Evolutionary conservation across 2,888 invertebrate genomes (phyloP).

Genomic region (Pristionchus mayeri): DNA sequence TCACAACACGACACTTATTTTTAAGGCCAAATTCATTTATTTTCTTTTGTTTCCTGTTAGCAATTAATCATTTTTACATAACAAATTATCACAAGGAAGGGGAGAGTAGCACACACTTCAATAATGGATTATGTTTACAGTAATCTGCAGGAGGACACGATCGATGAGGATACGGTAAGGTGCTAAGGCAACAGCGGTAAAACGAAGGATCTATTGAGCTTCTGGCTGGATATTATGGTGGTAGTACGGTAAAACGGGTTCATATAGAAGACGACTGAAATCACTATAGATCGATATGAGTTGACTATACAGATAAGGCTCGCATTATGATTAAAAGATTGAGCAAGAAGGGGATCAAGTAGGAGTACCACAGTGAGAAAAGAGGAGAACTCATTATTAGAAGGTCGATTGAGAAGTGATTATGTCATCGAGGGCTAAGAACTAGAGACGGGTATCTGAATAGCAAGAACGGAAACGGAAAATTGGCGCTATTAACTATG

Average conservation of each 20-base stretch:
- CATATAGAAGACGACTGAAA: not conserved
- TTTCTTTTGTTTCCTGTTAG: slow-evolving; percentile 18
- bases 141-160: slow-evolving; percentile 24
- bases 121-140: slow-evolving; percentile 19
- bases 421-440: slow-evolving; percentile 26
- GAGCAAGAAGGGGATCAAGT: slow-evolving; percentile 18
- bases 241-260: slow-evolving; percentile 38
- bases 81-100: slow-evolving; percentile 32
- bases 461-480: not conserved
- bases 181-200: slow-evolving; percentile 18
- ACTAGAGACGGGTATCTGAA: slow-evolving; percentile 29
- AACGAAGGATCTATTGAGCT: slow-evolving; percentile 13
- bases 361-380: slow-evolving; percentile 12
- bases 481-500: not conserved
- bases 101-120: not conserved
- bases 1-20: slow-evolving; percentile 2
- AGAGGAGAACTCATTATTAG: slow-evolving; percentile 21
- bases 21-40: not conserved
- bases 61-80: slow-evolving; percentile 8
- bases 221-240: not conserved
- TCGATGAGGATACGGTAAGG: slow-evolving; percentile 5
- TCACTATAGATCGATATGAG: slow-evolving; percentile 27
- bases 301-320: not conserved
- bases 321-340: not conserved
- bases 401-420: slow-evolving; percentile 2